Evolutionary conservation across 2,113 vertebrate species (phyloP), one percentile per base, ranked within the genome.

Genomic region (Ciconia boyciana): DNA sequence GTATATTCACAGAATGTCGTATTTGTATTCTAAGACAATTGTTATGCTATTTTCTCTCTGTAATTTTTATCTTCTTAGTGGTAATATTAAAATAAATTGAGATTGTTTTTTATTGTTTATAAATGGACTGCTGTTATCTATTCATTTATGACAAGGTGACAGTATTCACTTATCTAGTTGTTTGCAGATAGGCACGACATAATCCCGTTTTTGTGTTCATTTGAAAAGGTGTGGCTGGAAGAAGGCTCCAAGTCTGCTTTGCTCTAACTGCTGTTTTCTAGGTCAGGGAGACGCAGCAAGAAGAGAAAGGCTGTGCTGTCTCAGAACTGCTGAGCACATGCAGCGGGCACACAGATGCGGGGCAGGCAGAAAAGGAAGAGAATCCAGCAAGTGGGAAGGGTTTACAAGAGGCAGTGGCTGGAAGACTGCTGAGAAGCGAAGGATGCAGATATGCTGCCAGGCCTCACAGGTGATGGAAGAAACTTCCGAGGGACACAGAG

Each of bases 91-190:
- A 96, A 95, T 74, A 90, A 94, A 70, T 7, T 16, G 57, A 89
- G 89, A 79, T 82, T 90, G 65, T 17, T 93, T 96, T 93, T 83
- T 76, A 49, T 84, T 96, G 89, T 96, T 94, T 94, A 89, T 79
- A 97, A 97, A 94, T 94, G 92, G 92, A 89, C 86, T 79, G 60
- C 72, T 94, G 64, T 84, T 97, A 95, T 62, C 60, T 64, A 78
- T 86, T 93, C 49, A 87, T 79, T 94, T 94, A 87, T 89, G 91
- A 96, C 77, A 93, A 82, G 49, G 89, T 87, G 74, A 95, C 57
- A 93, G 69, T 71, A 66, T 90, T 95, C 88, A 88, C 83, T 89
- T 65, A 93, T 12, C 44, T 55, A 75, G 78, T 72, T 75, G 34
- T 57, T 96, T 95, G 87, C 89, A 87, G 64, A 62, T 66, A 94